Evolutionary conservation across 2,113 vertebrate genomes (phyloP), one percentile per base, ranked within the genome.

Genomic region (Microtus richardsoni): DNA sequence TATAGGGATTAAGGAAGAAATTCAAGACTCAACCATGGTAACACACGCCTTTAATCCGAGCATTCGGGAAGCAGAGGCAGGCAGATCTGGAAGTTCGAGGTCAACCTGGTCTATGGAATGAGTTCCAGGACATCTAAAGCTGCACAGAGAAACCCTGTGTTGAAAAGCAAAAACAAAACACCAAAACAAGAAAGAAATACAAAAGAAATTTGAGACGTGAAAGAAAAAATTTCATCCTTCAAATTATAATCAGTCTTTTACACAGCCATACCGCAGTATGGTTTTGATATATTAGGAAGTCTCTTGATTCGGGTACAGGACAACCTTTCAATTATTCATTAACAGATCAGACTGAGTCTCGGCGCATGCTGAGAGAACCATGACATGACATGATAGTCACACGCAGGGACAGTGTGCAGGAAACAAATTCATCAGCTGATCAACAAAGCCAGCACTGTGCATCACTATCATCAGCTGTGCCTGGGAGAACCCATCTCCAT

Each of bases 41-140:
- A 11, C 8, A 9, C 62, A 28, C 4, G 4, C 49, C 52, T n/a
- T n/a, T 80, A 58, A 82, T 60, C 36, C 79, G 52, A 60, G 21
- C 54, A 83, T 12, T 62, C 13, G 14, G 12, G 12, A 83, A 13
- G 54, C 79, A 82, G 21, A 60, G 21, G 49, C 36, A 39, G 36
- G 22, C 11, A 9, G 36, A 28, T 60, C 11, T 58, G 3, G 8
- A 7, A 41, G 54, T 60, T 28, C 2, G 1, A 62, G 54, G n/a
- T 5, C n/a, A 62, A 14, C 22, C n/a, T 41, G 80, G 13, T 83
- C 36, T 41, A 62, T n/a, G 26, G 22, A 17, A 2, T 0, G 0
- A 62, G 24, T 60, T 41, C 24, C 13, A 28, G 13, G 54, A 17
- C 6, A 1, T 13, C 33, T 33, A 80, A 36, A 2, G 36, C 19